phyloP scores from a whole-genome alignment of 1,140 invertebrate species.

The Drosophila pandora region DNA sequence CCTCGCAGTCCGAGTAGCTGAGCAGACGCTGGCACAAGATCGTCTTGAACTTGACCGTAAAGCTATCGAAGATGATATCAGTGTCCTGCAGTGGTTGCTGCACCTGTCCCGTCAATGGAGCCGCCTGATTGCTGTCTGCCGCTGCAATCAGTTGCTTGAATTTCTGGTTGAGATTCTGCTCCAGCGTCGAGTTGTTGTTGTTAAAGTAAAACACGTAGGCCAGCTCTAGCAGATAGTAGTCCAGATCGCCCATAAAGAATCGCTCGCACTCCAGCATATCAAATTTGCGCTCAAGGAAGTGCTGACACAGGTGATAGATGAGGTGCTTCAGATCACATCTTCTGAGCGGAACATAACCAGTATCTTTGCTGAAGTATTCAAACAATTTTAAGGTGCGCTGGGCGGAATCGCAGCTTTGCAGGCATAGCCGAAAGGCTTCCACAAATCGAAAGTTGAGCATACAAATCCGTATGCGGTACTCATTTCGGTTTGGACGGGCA shows the following conservation, averaged over 20 bases:
- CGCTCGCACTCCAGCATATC: conserved; percentile 77
- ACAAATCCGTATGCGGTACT: conserved; percentile 79
- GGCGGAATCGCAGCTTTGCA: conserved; percentile 65
- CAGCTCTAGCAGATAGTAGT: conserved; percentile 81
- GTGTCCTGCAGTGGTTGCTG: conserved; percentile 63
- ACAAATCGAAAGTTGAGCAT: conserved; percentile 83
- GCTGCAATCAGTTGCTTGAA: conserved; percentile 76
- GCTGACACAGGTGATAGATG: conserved; percentile 79
- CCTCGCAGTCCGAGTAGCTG: conserved; percentile 71
- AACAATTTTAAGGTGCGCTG: conserved; percentile 76
- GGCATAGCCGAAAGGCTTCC: conserved; percentile 76
- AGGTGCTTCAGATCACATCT: conserved; percentile 80
- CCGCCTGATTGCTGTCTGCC: conserved; percentile 51
- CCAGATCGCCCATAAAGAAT: conserved; percentile 79
- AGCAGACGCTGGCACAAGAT: conserved; percentile 81
- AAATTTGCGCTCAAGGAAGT: conserved; percentile 74
- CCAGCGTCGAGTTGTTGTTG: conserved; percentile 80
- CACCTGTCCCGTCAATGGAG: conserved; percentile 17
- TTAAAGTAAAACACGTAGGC: conserved; percentile 83
- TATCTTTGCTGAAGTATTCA: conserved; percentile 83
- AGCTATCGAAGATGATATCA: conserved; percentile 79
- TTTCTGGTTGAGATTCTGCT: conserved; percentile 80
- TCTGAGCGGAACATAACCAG: conserved; percentile 79
- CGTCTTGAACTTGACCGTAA: conserved; percentile 82
- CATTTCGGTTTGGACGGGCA: conserved; percentile 61